Percentiles rank a stretch among this genome's conserved stretches.
Evolutionary conservation across 2,888 invertebrate genomes (phyloP).

Genomic region (Drosophila multiciliata): DNA sequence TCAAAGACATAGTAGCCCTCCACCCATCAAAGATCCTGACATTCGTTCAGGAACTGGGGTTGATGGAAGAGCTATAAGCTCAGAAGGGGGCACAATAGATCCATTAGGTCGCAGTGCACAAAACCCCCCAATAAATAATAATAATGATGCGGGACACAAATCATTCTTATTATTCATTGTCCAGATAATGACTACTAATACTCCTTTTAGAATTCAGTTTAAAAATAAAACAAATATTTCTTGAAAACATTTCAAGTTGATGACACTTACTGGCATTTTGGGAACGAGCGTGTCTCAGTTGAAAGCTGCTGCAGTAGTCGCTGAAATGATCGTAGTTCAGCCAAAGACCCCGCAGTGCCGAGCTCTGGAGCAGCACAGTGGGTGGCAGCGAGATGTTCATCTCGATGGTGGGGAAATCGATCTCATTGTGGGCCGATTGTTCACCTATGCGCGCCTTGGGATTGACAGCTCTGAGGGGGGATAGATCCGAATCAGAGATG

Average conservation of each 20-base stretch:
- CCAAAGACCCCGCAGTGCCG: constrained; percentile 86
- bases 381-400: constrained; percentile 85
- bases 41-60: too few relatives aligned
- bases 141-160: not conserved
- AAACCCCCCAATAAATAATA: too few relatives aligned
- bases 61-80: too few relatives aligned
- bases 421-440: constrained; percentile 83
- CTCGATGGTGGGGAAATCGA: constrained; percentile 85
- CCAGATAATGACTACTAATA: not conserved
- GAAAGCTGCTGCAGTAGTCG: constrained; percentile 84
- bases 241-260: not conserved
- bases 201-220: not conserved
- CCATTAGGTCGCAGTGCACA: too few relatives aligned
- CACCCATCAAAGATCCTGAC: too few relatives aligned
- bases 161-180: not conserved
- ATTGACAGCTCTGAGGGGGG: constrained; percentile 62
- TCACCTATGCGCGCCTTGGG: constrained; percentile 82
- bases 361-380: constrained; percentile 84
- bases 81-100: too few relatives aligned
- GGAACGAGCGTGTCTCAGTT: constrained; percentile 69
- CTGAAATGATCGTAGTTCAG: constrained; percentile 86
- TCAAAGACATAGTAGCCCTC: too few relatives aligned
- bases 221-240: not conserved
- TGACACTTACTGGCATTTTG: constrained; percentile 71
- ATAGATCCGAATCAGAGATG: not conserved